Base-by-base conservation (phyloP, 1,140 invertebrate genomes). In the Drosophila micromelanica region DNA sequence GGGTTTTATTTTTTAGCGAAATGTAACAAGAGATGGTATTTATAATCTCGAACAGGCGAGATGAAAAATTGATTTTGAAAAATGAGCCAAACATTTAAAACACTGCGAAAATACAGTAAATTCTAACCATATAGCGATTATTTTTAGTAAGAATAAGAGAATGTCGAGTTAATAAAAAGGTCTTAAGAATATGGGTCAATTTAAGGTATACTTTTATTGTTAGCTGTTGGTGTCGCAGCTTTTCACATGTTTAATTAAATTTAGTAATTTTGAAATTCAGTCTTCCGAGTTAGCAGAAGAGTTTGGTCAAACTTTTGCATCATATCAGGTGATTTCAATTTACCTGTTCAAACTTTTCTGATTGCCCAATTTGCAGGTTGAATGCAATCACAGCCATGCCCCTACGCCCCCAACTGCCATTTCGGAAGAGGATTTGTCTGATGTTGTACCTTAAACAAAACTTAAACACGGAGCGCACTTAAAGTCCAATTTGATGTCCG, bases 291-390 rank as follows among this genome's bases (percentile, higher is more conserved):
- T 9, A 3, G 12, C 23, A 37, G 15, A 52, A 15, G 15, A n/a
- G 30, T 13, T 45, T 13, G 15, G 13, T 17, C 17, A 55, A 63
- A 69, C 20, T 49, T 68, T 45, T 13, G 20, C 65, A 42, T 69
- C 48, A 62, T 61, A 30, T 57, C 37, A 17, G 40, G 32, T 64
- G 43, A 65, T 71, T 71, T 63, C 67, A 76, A 63, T 78, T 80
- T 76, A 73, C 67, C 73, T 76, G 67, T 42, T 61, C n/a, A 45
- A 64, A 79, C 46, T 54, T 80, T 76, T 80, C 52, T 73, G 78
- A 80, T 80, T 73, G 78, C 23, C 78, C 78, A 80, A 80, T 73
- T 80, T 76, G 64, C 59, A 63, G 45, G 15, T 37, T 27, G 42
- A 70, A 56, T 56, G 68, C 68, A 71, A 71, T 70, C 68, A 55